phyloP scores from a whole-genome alignment of 2,797 vertebrate species.

The Esox masquinongy region DNA sequence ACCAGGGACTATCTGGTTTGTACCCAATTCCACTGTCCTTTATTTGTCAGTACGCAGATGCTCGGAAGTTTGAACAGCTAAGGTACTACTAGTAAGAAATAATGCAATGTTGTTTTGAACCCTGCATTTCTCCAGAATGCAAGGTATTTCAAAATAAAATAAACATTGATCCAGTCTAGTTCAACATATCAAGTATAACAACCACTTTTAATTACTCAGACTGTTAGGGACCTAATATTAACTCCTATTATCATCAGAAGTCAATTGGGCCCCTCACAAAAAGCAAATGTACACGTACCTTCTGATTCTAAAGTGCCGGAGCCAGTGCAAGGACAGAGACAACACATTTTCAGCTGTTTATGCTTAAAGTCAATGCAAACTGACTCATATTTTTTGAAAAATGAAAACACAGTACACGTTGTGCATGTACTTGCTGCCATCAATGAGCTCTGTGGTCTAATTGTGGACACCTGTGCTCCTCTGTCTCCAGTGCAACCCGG shows the following conservation, averaged over 20 bases:
- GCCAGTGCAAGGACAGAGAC: not conserved
- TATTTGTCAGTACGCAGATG: not conserved
- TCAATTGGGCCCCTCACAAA: conserved; percentile 46
- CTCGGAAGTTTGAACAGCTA: not conserved
- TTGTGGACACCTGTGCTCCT: conserved; percentile 71
- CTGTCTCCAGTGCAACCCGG: conserved; percentile 43
- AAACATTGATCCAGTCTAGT: not conserved
- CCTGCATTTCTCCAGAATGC: too few relatives aligned
- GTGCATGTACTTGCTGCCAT: conserved; percentile 53
- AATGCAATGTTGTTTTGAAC: not conserved
- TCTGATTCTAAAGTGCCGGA: not conserved
- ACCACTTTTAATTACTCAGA: not conserved
- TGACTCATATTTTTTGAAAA: conserved; percentile 52
- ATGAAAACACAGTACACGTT: conserved; percentile 55
- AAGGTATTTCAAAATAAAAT: too few relatives aligned
- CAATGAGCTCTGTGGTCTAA: conserved; percentile 67
- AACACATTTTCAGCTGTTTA: conserved; percentile 5
- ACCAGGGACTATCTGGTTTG: not conserved
- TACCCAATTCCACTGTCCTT: not conserved
- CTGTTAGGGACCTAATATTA: not conserved
- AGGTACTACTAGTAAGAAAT: not conserved
- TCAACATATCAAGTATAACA: not conserved
- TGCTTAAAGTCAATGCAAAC: conserved; percentile 47
- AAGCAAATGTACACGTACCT: conserved; percentile 29
- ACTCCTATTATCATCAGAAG: not conserved